Evolutionary conservation across 2,888 invertebrate genomes (phyloP), one percentile per base, ranked within the genome.

Genomic region (Folsomia candida): DNA sequence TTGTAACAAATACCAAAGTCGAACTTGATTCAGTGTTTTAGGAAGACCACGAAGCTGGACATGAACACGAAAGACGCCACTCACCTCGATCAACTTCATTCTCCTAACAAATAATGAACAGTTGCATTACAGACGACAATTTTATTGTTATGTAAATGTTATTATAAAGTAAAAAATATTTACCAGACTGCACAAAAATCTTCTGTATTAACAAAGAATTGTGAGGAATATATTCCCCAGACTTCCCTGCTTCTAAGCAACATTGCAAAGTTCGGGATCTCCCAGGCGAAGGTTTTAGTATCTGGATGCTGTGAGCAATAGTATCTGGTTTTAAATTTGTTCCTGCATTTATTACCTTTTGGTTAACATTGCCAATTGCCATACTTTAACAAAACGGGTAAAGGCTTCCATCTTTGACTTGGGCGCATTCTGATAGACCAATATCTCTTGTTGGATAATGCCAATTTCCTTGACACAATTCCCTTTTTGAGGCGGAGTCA

Each of bases 41-140:
- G 75, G 75, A 6, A 75, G 37, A 27, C 75, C 75, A 18, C 73
- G 57, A 1, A 75, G 67, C 59, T 75, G 73, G 29, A 73, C 70
- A 54, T 75, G 75, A 20, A 75, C 69, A n/a, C 75, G 59, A 47
- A 75, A 75, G 3, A 75, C 73, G 11, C 73, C 75, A 20, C 69
- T 65, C 11, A 73, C 61, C 27, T 75, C 75, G 28, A 75, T 24
- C 0, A 75, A 51, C 37, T 75, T 75, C 70, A 75, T 63, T 51
- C 73, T 57, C 75, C 70, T 70, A 20, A 27, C 9, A 68, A 51
- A 62, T 25, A 28, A 67, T 37, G 20, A 22, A 57, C 22, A 57
- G 20, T n/a, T 57, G 20, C 9, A 47, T 47, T 47, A 9, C 47
- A 47, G 47, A 47, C n/a, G n/a, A n/a, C 47, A 47, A 47, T 11